Evolutionary conservation across 2,888 invertebrate species (phyloP), one percentile per base, ranked within the genome.

Genomic region (Rhagium mordax): DNA sequence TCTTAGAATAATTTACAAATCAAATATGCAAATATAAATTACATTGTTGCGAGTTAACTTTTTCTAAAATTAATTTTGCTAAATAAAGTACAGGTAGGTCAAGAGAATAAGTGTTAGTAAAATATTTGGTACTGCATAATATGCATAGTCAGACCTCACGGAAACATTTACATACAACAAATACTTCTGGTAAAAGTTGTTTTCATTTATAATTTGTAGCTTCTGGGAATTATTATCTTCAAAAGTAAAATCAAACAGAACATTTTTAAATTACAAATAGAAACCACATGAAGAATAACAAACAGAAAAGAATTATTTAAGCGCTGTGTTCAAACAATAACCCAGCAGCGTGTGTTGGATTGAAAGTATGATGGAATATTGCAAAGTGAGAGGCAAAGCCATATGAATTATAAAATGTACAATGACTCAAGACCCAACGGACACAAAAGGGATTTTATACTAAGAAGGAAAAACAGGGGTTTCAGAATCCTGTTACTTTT

Each of bases 401-500:
- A 78, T 76, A 82, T 82, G 81, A 82, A 83, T 82, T 82, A 82
- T 83, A 80, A 82, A 83, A 81, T 81, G 81, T 75, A 81, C 80
- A 82, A 82, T 81, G 80, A 81, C 68, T 70, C 33, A 64, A 55
- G 62, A 60, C 67, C 49, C 78, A 72, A 66, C 59, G 74, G 74
- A 79, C 81, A 82, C 81, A 83, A 84, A 82, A 72, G 81, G 79
- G 81, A 81, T 79, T 82, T 82, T 79, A 79, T 80, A 79, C 78
- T 78, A 78, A 72, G 75, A 73, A 75, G 80, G 74, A 78, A 80
- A 80, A 78, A 79, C 81, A 76, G 79, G 79, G 81, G 83, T 83
- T 82, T 81, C 72, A 74, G 75, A 80, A 83, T 82, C 83, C 82
- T 78, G 81, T 83, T 82, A 81, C 79, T 81, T 81, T 83, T 82